Conservation (phyloP, 2,797 vertebrate genomes). For the Myotis vivesi region DNA sequence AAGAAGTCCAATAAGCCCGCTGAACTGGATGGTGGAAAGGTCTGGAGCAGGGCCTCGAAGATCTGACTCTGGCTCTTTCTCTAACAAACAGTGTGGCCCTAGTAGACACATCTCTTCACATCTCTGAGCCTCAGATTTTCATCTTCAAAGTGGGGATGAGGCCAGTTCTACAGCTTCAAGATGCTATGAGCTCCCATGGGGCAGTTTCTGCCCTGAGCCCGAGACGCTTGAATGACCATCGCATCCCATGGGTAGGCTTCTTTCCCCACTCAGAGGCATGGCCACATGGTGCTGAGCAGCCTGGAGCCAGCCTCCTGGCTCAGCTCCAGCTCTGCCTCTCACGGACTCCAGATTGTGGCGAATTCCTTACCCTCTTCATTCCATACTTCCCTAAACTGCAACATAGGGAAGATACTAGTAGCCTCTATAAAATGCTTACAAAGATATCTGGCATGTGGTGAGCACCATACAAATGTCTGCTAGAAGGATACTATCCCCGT, state of each 20-base stretch:
- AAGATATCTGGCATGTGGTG: rapidly evolving
- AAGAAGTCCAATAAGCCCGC: not conserved
- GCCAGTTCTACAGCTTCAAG: not conserved
- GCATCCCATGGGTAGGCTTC: rapidly evolving
- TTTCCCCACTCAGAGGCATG: rapidly evolving
- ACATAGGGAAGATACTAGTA: rapidly evolving
- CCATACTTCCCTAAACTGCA: too few species aligned
- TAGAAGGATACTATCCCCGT: not conserved
- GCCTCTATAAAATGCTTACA: not conserved
- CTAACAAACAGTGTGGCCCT: too few species aligned
- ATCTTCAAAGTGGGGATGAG: not conserved
- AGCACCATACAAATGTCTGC: rapidly evolving
- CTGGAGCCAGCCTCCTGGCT: not conserved
- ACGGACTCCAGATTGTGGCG: rapidly evolving
- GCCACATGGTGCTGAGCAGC: not conserved
- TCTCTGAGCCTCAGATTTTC: not conserved
- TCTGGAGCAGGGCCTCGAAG: not conserved
- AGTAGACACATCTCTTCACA: not conserved
- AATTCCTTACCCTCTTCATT: not conserved
- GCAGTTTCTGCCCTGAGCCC: not conserved
- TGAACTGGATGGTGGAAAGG: not conserved
- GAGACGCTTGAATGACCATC: rapidly evolving
- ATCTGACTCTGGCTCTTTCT: not conserved
- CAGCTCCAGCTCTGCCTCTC: not conserved
- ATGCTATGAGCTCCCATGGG: not conserved